phyloP scores from a whole-genome alignment of 2,797 vertebrate species.

The Acanthurus tractus region DNA sequence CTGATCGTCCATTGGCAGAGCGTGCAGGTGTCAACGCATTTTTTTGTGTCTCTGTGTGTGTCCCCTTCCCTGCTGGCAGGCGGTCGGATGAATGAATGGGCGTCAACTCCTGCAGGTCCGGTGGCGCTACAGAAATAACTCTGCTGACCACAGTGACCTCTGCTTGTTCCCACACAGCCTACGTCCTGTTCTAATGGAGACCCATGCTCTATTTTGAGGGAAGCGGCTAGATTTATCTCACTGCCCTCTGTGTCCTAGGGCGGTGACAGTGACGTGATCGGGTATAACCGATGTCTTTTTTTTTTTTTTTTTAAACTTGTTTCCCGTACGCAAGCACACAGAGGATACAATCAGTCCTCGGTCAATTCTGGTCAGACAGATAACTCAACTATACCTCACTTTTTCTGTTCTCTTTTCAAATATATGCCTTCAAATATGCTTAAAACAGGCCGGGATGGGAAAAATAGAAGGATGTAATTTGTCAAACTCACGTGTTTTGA shows the following conservation, averaged over 20 bases:
- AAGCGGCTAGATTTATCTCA: slow-evolving; percentile 79
- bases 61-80: slow-evolving; percentile 67
- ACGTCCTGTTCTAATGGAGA: slow-evolving; percentile 78
- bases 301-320: slow-evolving; percentile 12
- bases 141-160: slow-evolving; percentile 80
- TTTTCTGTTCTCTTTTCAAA: slow-evolving; percentile 25
- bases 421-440: slow-evolving; percentile 3
- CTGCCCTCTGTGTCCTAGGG: slow-evolving; percentile 78
- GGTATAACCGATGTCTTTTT: slow-evolving; percentile 72
- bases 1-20: slow-evolving; percentile 48
- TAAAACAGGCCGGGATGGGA: neutral
- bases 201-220: slow-evolving; percentile 75
- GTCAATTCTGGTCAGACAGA: slow-evolving; percentile 45
- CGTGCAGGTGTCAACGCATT: slow-evolving; percentile 38
- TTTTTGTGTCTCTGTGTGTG: slow-evolving; percentile 45
- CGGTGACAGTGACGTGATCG: slow-evolving; percentile 70
- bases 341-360: slow-evolving; percentile 59
- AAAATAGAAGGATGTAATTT: slow-evolving; percentile 18
- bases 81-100: slow-evolving; percentile 76
- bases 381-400: slow-evolving; percentile 18
- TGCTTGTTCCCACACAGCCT: slow-evolving; percentile 78
- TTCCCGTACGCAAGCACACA: slow-evolving; percentile 68
- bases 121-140: slow-evolving; percentile 83
- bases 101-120: slow-evolving; percentile 77
- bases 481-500: slow-evolving; percentile 44